Evolutionary conservation across 2,888 invertebrate species (phyloP), one percentile per base, ranked within the genome.

Genomic region (Shargacucullia verbasci): DNA sequence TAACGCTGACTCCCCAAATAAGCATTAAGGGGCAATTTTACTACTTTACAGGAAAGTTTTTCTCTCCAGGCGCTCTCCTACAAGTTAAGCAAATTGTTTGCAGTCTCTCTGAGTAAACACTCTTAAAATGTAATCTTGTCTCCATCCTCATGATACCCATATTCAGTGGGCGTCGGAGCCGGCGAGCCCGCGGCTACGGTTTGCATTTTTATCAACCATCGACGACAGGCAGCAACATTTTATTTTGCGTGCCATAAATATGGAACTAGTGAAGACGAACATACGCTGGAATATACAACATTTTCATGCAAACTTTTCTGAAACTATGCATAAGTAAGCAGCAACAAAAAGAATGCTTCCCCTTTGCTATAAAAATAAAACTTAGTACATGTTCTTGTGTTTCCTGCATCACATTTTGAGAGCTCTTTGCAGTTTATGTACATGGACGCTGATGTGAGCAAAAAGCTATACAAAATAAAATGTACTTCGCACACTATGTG

Each of bases 161-260:
- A 90, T 90, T 88, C 87, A 80, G 86, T 76, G 82, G 81, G 85
- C 85, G 88, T 87, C 80, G 76, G 74, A 79, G 76, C 72, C 78
- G 75, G 73, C 79, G 73, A 82, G 88, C 91, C 90, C 71, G 86
- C 87, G 87, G 90, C 87, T 79, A 85, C 81, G 86, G 90, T 91
- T 92, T 92, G 92, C 91, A 92, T 94, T 93, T 93, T 92, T 94
- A 93, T 92, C 90, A 91, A 89, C 80, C 84, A 85, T 86, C 87
- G 89, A 84, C 85, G 88, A 89, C 87, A 86, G 82, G 85, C 85
- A 86, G 86, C 86, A 78, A 88, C 90, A 91, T 91, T 92, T 92
- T 92, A 91, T 91, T 91, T 88, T 91, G 88, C 91, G 88, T 90
- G 90, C 84, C 86, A 92, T 93, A 93, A 92, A 93, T 92, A 93